Base-by-base conservation (phyloP, 2,113 vertebrate species). In the Marcusenius ussheri region DNA sequence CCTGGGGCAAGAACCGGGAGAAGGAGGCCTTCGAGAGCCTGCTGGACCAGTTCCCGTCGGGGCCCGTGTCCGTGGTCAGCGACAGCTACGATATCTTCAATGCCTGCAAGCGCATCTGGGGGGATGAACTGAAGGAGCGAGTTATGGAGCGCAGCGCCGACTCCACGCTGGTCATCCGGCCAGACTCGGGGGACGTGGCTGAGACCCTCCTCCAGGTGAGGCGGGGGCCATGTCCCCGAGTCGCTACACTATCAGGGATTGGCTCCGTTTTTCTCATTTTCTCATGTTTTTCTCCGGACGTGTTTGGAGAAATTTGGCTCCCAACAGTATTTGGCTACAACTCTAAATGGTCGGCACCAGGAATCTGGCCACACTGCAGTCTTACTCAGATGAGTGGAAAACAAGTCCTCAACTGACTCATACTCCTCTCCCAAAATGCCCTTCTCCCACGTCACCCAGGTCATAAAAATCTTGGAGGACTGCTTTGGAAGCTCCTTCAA, bases 1-100 rank as follows among this genome's bases (percentile, higher is more conserved):
- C 96, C 4, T 96, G 96, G 96, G 96, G 96, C 0, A 91, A 92
- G 90, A 94, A 27, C 90, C 89, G 92, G 49, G 96, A 96, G 92
- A 95, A 94, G 86, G 96, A 96, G 11, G 96, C 95, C 0, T 96
- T 95, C 39, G 95, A 96, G 91, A 92, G 89, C 6, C 88, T 96
- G 80, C 92, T 96, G 84, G 93, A 96, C 27, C 94, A 95, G 91
- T 96, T 96, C 91, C 90, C 95, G 51, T 92, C 93, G 0, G 95
- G 94, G 5, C 95, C 95, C 0, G 93, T 96, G 58, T 94, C 95
- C 0, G 95, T 96, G 90, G 96, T 96, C 90, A 96, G 96, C 45
- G 96, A 96, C 94, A 96, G 96, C 92, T 96, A 95, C 5, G 95
- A 96, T 92, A 96, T 96, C 93, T 96, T 96, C 88, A 95, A 96